Base-by-base conservation (phyloP, 2,888 invertebrate species). In the Conus canariensis region DNA sequence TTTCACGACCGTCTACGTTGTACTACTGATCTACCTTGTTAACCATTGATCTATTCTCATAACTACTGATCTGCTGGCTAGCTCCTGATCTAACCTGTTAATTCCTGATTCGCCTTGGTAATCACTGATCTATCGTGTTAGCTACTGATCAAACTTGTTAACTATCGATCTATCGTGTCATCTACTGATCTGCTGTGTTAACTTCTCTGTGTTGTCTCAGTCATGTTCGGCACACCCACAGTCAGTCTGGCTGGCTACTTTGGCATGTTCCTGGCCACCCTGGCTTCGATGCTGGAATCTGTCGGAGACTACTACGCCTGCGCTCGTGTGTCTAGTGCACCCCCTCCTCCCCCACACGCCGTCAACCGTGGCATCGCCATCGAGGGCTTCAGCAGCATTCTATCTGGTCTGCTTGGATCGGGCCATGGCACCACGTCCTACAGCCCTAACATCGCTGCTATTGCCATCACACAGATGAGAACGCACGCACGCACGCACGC, bases 141-240 rank as follows among this genome's bases (percentile, higher is more conserved):
- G 10, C 16, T 16, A 64, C 64, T 45, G 45, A 45, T 45, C 45
- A 45, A 45, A 45, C 2, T 30, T 45, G 45, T 45, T 45, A 45
- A 16, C 64, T 64, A 16, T 64, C 12, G 64, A 16, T 64, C 16
- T 64, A 16, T 64, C 64, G 10, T 64, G 10, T 16, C 16, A 16
- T 64, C 64, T 16, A 64, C 64, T 10, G 10, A 16, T 16, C 64
- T 64, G 64, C 45, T 45, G 45, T 45, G 45, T 45, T 45, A 45
- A 45, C 45, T 45, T 45, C 0, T 45, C 45, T 45, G 25, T 25
- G 14, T 12, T 85, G 10, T 83, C 30, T 98, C 91, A 95, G 95
- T 95, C 91, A 93, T 94, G 90, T 95, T 93, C 87, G 95, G 95
- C 30, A 19, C 92, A 1, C 94, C 94, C 1, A 91, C 90, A 3